A percentile compares a stretch with the other conserved stretches of the same genome.
Conservation (phyloP, 2,797 vertebrate species). For the Cynodonichthys magdalenae region DNA sequence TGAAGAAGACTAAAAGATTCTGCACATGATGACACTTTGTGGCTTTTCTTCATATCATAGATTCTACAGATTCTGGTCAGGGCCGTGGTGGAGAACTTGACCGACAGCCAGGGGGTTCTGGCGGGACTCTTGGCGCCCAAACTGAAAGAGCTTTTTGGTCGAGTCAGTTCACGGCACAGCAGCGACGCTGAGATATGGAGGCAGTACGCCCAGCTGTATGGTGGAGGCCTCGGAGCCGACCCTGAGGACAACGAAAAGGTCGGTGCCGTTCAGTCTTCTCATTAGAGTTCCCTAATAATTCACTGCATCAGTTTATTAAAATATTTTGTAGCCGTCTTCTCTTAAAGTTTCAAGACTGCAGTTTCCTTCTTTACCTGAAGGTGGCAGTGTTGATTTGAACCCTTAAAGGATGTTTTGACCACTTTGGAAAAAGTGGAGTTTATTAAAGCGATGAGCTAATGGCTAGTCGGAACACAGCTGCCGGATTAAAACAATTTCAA, state of each 20-base stretch:
- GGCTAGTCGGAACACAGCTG: no score
- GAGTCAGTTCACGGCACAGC: slow-evolving; percentile 88
- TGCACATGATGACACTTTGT: neutral
- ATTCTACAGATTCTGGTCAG: slow-evolving; percentile 89
- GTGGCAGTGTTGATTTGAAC: no score
- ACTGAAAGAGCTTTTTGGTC: slow-evolving; percentile 89
- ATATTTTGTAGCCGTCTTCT: no score
- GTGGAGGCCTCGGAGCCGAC: slow-evolving; percentile 80
- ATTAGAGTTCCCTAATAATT: neutral
- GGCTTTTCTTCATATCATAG: slow-evolving; percentile 59
- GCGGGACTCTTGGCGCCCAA: slow-evolving; percentile 76
- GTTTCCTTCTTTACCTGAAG: no score
- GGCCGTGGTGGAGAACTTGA: slow-evolving; percentile 82
- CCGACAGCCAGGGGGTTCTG: slow-evolving; percentile 78
- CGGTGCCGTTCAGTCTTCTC: neutral
- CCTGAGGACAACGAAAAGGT: slow-evolving; percentile 91
- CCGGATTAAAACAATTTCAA: no score
- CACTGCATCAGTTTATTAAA: neutral
- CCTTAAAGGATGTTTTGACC: no score
- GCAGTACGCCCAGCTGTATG: slow-evolving; percentile 87
- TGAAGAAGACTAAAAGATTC: no score
- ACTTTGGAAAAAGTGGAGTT: no score
- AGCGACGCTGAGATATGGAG: slow-evolving; percentile 87
- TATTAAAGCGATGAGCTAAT: no score
- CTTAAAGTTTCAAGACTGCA: no score